These are phyloP conservation scores for Rhagium mordax DNA, from an alignment of 2,888 invertebrate genomes.

Conservation along the genomic window DNA sequence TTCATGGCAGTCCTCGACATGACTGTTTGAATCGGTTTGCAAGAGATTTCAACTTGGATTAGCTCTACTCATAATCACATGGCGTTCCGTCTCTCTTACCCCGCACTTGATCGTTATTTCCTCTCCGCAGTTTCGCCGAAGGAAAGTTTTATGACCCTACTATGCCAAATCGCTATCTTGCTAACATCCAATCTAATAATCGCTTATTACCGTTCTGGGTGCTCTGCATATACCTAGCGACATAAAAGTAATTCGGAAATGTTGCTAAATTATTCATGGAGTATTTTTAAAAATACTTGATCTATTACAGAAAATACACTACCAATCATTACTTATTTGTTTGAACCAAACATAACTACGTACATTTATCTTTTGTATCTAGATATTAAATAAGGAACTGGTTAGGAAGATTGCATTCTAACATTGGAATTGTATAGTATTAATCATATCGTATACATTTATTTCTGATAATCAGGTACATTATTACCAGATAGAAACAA, in stretches of 20 bases:
- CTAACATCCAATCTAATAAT: constrained; percentile 31
- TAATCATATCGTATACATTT: too few species aligned
- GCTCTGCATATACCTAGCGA: background rate
- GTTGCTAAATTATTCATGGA: too few species aligned
- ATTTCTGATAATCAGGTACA: too few species aligned
- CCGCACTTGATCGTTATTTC: constrained; percentile 40
- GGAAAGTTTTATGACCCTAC: constrained; percentile 51
- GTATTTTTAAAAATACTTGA: too few species aligned
- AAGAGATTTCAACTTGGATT: constrained; percentile 69
- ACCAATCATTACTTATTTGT: too few species aligned
- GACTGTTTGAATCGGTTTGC: constrained; percentile 68
- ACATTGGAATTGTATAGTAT: too few species aligned
- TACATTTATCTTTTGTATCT: too few species aligned
- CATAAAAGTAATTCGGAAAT: background rate
- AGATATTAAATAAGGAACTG: too few species aligned
- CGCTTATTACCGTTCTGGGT: background rate
- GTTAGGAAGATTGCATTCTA: too few species aligned
- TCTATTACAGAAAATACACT: too few species aligned
- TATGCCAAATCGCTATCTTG: constrained; percentile 44
- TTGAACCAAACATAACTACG: too few species aligned
- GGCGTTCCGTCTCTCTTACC: constrained; percentile 33
- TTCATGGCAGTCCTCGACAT: constrained; percentile 68
- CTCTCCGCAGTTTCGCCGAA: constrained; percentile 47
- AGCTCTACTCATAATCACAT: constrained; percentile 67
- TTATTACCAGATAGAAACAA: too few species aligned